Evolutionary conservation across 2,888 invertebrate species (phyloP).

Genomic region (Busseola fusca): DNA sequence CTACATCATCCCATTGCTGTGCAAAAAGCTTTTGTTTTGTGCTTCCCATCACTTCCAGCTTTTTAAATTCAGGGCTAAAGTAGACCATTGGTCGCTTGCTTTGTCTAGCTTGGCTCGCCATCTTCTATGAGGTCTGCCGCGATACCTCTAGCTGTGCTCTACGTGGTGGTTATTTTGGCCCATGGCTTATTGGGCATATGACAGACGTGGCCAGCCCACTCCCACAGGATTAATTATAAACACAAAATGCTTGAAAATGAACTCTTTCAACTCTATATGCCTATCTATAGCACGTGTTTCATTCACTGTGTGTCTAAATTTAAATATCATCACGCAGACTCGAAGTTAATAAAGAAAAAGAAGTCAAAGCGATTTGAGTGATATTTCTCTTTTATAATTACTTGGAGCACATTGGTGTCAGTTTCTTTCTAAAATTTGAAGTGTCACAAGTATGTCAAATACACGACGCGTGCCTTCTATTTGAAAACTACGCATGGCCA

Average conservation of each 20-base stretch:
- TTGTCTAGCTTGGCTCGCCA: no score
- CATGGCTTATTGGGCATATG: no score
- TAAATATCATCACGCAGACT: conserved; percentile 22
- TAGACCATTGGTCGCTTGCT: no score
- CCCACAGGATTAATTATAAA: neutral
- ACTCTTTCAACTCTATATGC: neutral
- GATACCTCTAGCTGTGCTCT: no score
- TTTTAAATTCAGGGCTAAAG: no score
- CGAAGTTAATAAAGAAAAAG: conserved; percentile 4
- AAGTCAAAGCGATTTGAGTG: conserved; percentile 1
- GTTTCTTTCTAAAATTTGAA: conserved; percentile 20
- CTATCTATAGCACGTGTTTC: conserved; percentile 16
- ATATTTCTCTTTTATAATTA: conserved; percentile 19
- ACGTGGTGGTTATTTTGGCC: no score
- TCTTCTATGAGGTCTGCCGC: no score
- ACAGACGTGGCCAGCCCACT: no score
- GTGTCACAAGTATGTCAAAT: conserved; percentile 29
- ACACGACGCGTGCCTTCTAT: conserved; percentile 23
- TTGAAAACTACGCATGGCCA: conserved; percentile 12
- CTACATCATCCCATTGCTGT: no score
- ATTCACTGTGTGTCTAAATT: conserved; percentile 29
- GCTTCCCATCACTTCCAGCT: no score
- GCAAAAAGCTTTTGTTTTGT: no score
- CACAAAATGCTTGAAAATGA: neutral
- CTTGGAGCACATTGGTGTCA: conserved; percentile 2